Percentiles rank a stretch among this genome's conserved stretches.
Conservation (phyloP, 2,888 invertebrate genomes). For the Drosophila recens region DNA sequence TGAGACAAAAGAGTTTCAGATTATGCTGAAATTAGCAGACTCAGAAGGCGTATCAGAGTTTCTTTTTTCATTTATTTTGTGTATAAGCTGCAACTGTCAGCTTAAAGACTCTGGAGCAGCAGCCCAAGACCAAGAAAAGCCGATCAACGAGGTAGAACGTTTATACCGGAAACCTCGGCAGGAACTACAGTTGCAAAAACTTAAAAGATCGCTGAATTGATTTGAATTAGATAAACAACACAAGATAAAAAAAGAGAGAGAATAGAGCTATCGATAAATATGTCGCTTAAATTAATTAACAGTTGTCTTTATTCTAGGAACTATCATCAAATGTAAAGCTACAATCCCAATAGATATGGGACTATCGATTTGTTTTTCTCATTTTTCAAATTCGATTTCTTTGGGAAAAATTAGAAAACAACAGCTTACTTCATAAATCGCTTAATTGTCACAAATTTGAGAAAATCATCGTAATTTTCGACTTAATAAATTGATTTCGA, state of each 20-base stretch:
- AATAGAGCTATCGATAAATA: neutral
- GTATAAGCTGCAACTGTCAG: constrained; percentile 37
- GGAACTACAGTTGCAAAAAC: constrained; percentile 44
- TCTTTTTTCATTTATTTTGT: constrained; percentile 17
- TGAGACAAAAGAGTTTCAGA: constrained; percentile 51
- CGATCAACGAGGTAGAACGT: constrained; percentile 55
- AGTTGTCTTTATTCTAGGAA: neutral
- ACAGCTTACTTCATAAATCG: no score
- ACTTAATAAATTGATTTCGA: neutral
- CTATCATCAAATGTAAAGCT: neutral
- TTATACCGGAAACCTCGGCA: constrained; percentile 36
- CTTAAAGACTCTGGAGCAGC: constrained; percentile 23
- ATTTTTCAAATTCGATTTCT: no score
- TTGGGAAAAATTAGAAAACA: no score
- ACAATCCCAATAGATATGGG: neutral
- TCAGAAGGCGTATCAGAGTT: constrained; percentile 69
- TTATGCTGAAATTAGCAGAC: constrained; percentile 73
- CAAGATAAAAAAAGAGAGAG: neutral
- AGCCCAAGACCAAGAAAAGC: constrained; percentile 33
- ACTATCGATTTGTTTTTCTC: no score
- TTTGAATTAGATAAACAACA: neutral
- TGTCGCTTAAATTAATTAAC: neutral
- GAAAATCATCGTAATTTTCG: no score
- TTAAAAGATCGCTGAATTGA: constrained; percentile 20
- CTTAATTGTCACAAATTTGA: no score